Evolutionary conservation across 2,888 invertebrate genomes (phyloP).

Genomic region (Sepioteuthis lessoniana): DNA sequence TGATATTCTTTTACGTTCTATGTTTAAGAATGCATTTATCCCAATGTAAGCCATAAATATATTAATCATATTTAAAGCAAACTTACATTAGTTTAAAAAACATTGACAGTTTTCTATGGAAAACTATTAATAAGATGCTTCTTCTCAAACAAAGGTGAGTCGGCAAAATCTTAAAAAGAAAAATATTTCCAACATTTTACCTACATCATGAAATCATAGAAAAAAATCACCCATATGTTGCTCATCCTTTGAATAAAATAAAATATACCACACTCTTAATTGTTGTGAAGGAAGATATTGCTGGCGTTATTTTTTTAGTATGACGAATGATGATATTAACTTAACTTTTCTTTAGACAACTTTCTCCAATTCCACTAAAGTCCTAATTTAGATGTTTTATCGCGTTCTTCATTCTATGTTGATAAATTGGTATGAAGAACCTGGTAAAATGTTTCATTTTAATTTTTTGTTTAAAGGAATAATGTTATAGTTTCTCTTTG

Average conservation of each 20-base stretch:
- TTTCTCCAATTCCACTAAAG: too few species aligned
- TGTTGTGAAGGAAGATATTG: background rate
- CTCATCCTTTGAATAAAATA: background rate
- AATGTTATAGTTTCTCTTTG: too few species aligned
- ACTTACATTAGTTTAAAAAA: background rate
- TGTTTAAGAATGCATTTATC: conserved; percentile 6
- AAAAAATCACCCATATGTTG: background rate
- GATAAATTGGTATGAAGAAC: too few species aligned
- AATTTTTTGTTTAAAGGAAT: too few species aligned
- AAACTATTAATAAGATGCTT: background rate
- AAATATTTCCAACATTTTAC: background rate
- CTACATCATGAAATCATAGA: background rate
- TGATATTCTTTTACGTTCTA: background rate
- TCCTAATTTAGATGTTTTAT: too few species aligned
- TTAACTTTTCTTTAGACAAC: too few species aligned
- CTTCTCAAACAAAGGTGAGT: background rate
- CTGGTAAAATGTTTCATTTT: too few species aligned
- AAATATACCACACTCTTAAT: background rate
- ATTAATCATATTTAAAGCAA: background rate
- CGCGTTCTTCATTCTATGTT: too few species aligned
- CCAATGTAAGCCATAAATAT: background rate
- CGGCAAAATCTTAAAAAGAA: background rate
- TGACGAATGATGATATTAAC: too few species aligned
- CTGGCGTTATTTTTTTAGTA: background rate
- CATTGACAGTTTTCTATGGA: background rate